These are phyloP conservation scores for Lepisosteus osseus DNA, from an alignment of 2,113 vertebrate species.

Conservation along the genomic window DNA sequence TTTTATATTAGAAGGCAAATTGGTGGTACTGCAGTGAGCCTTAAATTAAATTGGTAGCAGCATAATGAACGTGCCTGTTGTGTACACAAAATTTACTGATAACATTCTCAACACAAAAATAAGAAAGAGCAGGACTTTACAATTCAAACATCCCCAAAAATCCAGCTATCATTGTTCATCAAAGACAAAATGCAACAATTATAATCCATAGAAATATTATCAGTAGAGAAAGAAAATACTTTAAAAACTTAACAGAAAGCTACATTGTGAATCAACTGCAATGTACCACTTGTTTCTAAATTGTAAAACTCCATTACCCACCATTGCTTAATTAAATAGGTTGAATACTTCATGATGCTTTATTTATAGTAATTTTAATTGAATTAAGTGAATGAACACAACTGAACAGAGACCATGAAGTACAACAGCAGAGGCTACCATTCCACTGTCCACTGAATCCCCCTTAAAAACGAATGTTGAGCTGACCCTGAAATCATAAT, in stretches of 20 bases:
- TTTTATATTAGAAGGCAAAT: too few species aligned
- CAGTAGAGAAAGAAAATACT: too few species aligned
- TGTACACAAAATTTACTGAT: too few species aligned
- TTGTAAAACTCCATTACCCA: slow-evolving; percentile 37
- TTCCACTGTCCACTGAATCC: neutral
- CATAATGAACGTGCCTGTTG: too few species aligned
- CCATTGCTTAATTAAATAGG: slow-evolving; percentile 38
- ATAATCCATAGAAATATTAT: too few species aligned
- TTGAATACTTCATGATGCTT: slow-evolving; percentile 27
- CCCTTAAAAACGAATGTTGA: neutral
- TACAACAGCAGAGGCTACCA: slow-evolving; percentile 17
- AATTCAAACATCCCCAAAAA: too few species aligned
- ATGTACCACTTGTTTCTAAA: slow-evolving; percentile 38
- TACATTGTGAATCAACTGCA: slow-evolving; percentile 27
- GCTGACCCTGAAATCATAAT: neutral
- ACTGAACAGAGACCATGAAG: slow-evolving; percentile 29
- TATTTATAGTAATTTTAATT: slow-evolving; percentile 1
- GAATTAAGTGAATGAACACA: slow-evolving; percentile 22
- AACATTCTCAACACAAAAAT: too few species aligned
- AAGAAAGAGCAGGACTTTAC: too few species aligned
- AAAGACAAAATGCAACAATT: too few species aligned
- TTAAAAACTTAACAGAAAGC: neutral
- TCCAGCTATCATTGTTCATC: too few species aligned
- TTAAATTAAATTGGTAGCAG: too few species aligned
- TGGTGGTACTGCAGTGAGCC: too few species aligned